These are phyloP conservation scores for Tetraodon nigroviridis DNA, from an alignment of 2,113 vertebrate genomes.

Conservation along the genomic window DNA sequence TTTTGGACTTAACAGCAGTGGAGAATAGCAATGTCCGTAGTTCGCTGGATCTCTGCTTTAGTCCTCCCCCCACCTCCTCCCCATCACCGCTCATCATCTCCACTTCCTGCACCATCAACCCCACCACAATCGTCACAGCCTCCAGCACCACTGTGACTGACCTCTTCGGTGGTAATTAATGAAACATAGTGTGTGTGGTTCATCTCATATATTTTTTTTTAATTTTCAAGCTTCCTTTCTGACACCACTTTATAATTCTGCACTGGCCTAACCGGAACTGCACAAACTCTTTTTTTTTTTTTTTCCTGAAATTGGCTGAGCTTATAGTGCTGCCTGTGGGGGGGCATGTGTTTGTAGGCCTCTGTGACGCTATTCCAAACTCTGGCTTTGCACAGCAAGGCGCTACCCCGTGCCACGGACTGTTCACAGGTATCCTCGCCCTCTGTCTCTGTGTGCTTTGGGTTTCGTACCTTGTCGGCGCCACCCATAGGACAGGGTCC, in stretches of 20 bases:
- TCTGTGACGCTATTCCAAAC: conserved; percentile 89
- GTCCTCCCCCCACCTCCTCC: conserved; percentile 49
- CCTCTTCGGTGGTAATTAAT: conserved; percentile 94
- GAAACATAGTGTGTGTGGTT: conserved; percentile 42
- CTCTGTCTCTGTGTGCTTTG: conserved; percentile 10
- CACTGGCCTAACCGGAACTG: not conserved
- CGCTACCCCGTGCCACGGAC: conserved; percentile 84
- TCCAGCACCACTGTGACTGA: conserved; percentile 81
- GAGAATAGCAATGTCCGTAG: conserved; percentile 77
- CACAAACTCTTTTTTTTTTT: not conserved
- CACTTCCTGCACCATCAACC: conserved; percentile 74
- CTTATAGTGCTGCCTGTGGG: conserved; percentile 67
- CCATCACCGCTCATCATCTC: conserved; percentile 55
- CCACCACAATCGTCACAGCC: conserved; percentile 80
- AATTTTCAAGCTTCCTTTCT: conserved; percentile 6
- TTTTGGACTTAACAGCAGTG: conserved; percentile 90
- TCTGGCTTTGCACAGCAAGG: conserved; percentile 68
- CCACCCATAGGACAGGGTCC: not conserved
- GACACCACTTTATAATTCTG: conserved; percentile 2
- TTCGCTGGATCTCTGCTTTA: conserved; percentile 63
- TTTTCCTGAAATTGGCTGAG: conserved; percentile 20
- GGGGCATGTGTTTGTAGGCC: conserved; percentile 87
- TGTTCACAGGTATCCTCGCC: conserved; percentile 86
- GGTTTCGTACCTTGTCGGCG: conserved; percentile 33
- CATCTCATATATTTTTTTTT: conserved; percentile 9